Evolutionary conservation across 2,888 invertebrate genomes (phyloP).

Genomic region (Trisateles emortualis): DNA sequence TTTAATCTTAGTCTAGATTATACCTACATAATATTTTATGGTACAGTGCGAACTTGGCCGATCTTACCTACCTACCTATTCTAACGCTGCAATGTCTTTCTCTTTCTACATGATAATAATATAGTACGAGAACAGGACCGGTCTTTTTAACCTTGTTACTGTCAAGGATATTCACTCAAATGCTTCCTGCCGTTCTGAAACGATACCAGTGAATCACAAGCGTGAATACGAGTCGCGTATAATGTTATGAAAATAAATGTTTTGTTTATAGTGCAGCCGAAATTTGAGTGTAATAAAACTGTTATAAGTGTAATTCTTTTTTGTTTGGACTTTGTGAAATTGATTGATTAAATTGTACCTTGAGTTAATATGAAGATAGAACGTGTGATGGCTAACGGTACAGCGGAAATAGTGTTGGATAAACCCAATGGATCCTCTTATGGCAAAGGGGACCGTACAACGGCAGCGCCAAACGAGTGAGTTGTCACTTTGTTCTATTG

Average conservation of each 20-base stretch:
- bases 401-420: slow-evolving; percentile 47
- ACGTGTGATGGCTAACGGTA: slow-evolving; percentile 67
- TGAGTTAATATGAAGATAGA: slow-evolving; percentile 68
- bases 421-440: slow-evolving; percentile 70
- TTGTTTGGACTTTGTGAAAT: neutral
- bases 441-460: slow-evolving; percentile 79
- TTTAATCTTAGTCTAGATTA: no score
- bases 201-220: slow-evolving; percentile 38
- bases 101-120: neutral
- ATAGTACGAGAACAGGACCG: slow-evolving; percentile 38
- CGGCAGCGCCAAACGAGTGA: slow-evolving; percentile 83
- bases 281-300: slow-evolving; percentile 3
- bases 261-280: slow-evolving; percentile 21
- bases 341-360: slow-evolving; percentile 31
- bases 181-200: slow-evolving; percentile 67
- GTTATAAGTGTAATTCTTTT: slow-evolving; percentile 1
- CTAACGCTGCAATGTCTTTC: no score
- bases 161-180: slow-evolving; percentile 78
- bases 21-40: no score
- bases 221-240: slow-evolving; percentile 25
- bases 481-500: slow-evolving; percentile 47
- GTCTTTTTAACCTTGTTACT: slow-evolving; percentile 74
- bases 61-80: no score
- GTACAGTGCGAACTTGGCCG: no score
- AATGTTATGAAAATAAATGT: slow-evolving; percentile 17